Base-by-base conservation (phyloP, 2,797 vertebrate species). In the Acomys russatus region DNA sequence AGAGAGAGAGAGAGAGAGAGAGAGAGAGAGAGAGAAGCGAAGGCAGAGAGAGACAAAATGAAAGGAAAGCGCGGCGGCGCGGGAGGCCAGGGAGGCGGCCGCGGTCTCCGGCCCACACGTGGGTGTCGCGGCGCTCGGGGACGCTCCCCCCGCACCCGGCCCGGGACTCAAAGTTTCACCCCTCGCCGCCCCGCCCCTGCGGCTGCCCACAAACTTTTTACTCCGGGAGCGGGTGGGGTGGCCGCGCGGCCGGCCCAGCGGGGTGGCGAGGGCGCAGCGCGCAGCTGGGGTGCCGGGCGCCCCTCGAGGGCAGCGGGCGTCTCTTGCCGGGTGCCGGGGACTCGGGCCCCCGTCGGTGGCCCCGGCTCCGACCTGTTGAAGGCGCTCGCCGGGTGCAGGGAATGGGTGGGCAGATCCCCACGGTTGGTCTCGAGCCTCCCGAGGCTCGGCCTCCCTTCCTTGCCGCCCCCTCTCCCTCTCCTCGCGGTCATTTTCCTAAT, bases 151-250 rank as follows among this genome's bases (percentile, higher is more conserved):
- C 78, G 54, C 94, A 33, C 79, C 94, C 88, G 59, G 94, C 68
- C 97, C 38, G 79, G 95, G 96, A 95, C 96, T 78, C 90, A 71
- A 95, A 98, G 97, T 97, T 97, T 96, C 95, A 77, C 96, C 97
- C 97, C 90, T 94, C 86, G 93, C 90, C 84, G 95, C 94, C 94
- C 96, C 97, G 96, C 97, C 96, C 97, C 94, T 74, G 73, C 92
- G 85, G 94, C 94, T 96, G 94, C 96, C 95, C 97, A 80, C 96
- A 98, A 97, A 98, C 97, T 98, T 98, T 97, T 98, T 97, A 78
- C 74, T 96, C 96, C 87, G 87, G 2, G 51, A 17, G 84, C 93
- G 94, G 92, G 92, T 49, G 94, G 95, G 92, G 95, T 68, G 17
- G 92, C 88, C 25, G 96, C 78, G 96, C 90, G 92, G 89, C 90